Base-by-base conservation (phyloP, 2,113 vertebrate genomes). In the Triplophysa tibetana region DNA sequence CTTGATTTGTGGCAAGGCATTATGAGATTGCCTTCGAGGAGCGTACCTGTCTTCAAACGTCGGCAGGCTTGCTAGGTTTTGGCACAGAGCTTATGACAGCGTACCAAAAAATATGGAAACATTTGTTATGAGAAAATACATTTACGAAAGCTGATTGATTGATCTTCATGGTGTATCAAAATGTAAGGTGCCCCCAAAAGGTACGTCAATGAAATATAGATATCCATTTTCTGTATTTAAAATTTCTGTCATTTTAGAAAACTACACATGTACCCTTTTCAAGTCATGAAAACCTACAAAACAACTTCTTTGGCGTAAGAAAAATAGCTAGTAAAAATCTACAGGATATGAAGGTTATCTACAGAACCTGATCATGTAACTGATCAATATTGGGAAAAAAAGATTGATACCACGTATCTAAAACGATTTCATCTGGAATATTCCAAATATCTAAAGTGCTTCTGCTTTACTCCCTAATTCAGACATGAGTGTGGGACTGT, bases 361-460 rank as follows among this genome's bases (percentile, higher is more conserved):
- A 91, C 88, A 90, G 64, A 84, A 85, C 90, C 70, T 79, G 97
- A 98, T 98, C 97, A 98, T 98, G 94, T 83, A 99, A 99, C 97
- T 98, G 97, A 99, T 99, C 97, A 63, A 95, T 92, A 92, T 84
- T 88, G 87, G 86, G 84, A 85, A 84, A 75, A 67, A 83, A 85
- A 75, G 43, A 43, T 90, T 93, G 96, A 99, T 96, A 98, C 82
- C 87, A 95, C 89, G 95, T 96, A 98, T 98, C 96, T 93, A 91
- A 82, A 93, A 94, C 91, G 89, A 92, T 89, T 86, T 58, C 90
- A 97, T 93, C 94, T 95, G 96, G 95, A 91, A 85, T 82, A 88
- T 88, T 94, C 95, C 96, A 96, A 95, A 98, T 96, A 91, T 93
- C 88, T 98, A 99, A 99, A 99, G 97, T 99, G 97, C 97, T 93